Evolutionary conservation across 2,888 invertebrate species (phyloP), one percentile per base, ranked within the genome.

Genomic region (Drosophila austrosaltans): DNA sequence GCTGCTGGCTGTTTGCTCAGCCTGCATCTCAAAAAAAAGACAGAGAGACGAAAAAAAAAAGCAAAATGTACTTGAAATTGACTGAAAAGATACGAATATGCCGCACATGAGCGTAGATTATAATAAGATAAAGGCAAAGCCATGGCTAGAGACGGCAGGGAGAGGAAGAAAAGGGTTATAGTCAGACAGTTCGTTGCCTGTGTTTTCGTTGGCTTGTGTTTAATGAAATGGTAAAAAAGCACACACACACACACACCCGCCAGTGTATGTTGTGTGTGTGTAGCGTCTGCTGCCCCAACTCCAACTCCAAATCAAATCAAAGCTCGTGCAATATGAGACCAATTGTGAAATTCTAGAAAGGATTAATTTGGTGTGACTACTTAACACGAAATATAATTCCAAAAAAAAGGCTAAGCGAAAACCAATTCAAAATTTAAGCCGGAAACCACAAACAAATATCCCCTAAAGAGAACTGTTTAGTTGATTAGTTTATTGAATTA

Each of bases 31-130:
- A 72, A 36, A 36, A 36, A 1, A 8, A 1, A 36, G 8, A 36
- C 8, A 36, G 36, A 36, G 7, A 25, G 22, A 25, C 4, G 22
- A 16, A 25, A 48, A 25, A 48, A 22, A 75, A 70, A 82, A 73
- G 79, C 77, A 84, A 82, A 87, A 85, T 79, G 87, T 87, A 82
- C 82, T 82, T 81, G 87, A 82, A 82, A 82, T 77, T 87, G 82
- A 82, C 85, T 87, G 78, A 84, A 87, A 79, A 87, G 82, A 82
- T 87, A 72, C 75, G 72, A 72, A 72, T 72, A 82, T 85, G 82
- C 82, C 82, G 87, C 82, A 84, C 87, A 87, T 84, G 85, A 79
- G 87, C 87, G 87, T 84, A 87, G 82, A 82, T 82, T 87, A 82
- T 79, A 85, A 76, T 82, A 72, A 87, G 82, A 82, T 82, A 82